Base-by-base conservation (phyloP, 1,140 invertebrate genomes). In the Monochamus saltuarius region DNA sequence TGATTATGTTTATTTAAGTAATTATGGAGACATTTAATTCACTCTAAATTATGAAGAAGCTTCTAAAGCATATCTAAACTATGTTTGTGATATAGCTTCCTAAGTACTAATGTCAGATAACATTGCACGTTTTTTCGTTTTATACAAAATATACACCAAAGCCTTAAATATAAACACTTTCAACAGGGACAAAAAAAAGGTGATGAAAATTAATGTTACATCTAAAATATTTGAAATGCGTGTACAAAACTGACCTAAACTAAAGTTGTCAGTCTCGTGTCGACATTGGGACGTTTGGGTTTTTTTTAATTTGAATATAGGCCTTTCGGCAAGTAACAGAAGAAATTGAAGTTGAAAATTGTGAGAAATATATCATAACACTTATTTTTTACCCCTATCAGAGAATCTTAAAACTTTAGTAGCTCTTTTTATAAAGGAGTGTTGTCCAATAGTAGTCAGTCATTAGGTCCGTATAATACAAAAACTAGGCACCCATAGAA, bases 401-500 rank as follows among this genome's bases (percentile, higher is more conserved):
- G 22, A 29, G 22, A 29, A 29, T 29, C 22, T 29, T 29, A 29
- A 29, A 29, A 34, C 11, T 39, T 55, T 56, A 34, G 11, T 22
- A 55, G n/a, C 22, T 57, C 43, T 36, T 40, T 19, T 51, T 47
- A 56, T 36, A 59, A 61, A 56, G 61, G 22, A 29, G 57, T 53
- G 55, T 58, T 65, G 56, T 62, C 64, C 67, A 69, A 69, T 67
- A 69, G 65, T 56, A 45, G 22, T 62, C 50, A 67, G 65, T 62
- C 66, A 64, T 67, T 63, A 61, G 55, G 65, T 67, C 63, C 39
- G 29, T 50, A 59, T 61, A 62, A 55, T 57, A 56, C 55, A 62
- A 60, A 60, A 66, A 57, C 59, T 68, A 71, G 72, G 72, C 72
- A 73, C 72, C 72, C 65, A 62, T 55, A 59, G 61, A 62, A 66